phyloP scores from a whole-genome alignment of 2,888 invertebrate genomes.

The Erebia aethiops region DNA sequence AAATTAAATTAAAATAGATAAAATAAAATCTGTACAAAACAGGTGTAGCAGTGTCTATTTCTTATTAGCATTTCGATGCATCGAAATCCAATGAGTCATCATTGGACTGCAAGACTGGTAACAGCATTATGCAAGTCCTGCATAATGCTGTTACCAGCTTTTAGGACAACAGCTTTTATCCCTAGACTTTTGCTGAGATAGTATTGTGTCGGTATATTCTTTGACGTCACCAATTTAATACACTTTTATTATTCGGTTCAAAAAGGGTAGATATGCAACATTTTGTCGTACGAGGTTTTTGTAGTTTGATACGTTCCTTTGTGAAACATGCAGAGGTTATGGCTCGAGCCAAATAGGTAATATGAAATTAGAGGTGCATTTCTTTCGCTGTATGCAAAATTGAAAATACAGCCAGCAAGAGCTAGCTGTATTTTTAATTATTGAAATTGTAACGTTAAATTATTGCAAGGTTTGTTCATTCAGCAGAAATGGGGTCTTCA shows the following conservation, averaged over 20 bases:
- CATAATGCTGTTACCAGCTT: too few species aligned
- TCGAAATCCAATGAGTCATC: too few species aligned
- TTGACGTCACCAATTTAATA: too few species aligned
- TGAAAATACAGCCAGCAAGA: neutral
- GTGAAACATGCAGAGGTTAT: conserved; percentile 10
- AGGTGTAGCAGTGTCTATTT: too few species aligned
- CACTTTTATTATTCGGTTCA: neutral
- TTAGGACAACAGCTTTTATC: too few species aligned
- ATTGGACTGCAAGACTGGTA: too few species aligned
- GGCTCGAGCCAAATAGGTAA: conserved; percentile 20
- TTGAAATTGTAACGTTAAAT: conserved; percentile 5
- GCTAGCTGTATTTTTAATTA: conserved; percentile 3
- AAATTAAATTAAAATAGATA: too few species aligned
- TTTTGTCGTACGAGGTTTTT: neutral
- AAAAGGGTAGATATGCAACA: neutral
- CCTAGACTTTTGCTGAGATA: too few species aligned
- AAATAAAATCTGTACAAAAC: too few species aligned
- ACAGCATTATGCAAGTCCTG: too few species aligned
- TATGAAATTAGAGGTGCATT: conserved; percentile 22
- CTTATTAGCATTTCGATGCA: too few species aligned
- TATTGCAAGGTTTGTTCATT: neutral
- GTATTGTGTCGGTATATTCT: too few species aligned
- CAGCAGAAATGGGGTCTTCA: neutral
- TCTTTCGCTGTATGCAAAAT: conserved; percentile 11
- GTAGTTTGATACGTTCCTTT: neutral